These are phyloP conservation scores for Matsumyia berberina DNA, from an alignment of 2,888 invertebrate genomes.

Conservation along the genomic window DNA sequence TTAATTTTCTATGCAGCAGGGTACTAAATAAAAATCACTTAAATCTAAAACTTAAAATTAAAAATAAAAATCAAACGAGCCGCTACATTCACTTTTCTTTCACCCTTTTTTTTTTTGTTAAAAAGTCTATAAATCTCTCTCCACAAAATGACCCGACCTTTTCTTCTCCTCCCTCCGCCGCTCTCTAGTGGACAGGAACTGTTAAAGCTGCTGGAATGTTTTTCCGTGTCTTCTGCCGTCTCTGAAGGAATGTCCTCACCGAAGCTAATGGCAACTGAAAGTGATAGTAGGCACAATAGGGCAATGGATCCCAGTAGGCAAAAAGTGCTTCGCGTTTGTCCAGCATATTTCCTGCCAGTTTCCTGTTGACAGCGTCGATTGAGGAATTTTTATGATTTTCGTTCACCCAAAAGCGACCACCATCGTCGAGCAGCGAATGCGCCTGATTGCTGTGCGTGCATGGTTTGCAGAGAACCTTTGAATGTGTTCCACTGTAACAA, in stretches of 20 bases:
- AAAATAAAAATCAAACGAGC: conserved; percentile 28
- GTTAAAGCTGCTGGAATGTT: conserved; percentile 53
- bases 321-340: conserved; percentile 93
- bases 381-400: conserved; percentile 84
- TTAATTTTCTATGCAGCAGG: conserved; percentile 26
- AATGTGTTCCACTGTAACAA: conserved; percentile 89
- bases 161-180: neutral
- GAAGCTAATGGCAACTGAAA: conserved; percentile 89
- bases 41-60: conserved; percentile 29
- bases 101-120: conserved; percentile 29
- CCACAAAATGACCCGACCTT: conserved; percentile 35
- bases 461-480: conserved; percentile 87
- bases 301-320: conserved; percentile 93
- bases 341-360: conserved; percentile 88
- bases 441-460: conserved; percentile 86
- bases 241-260: conserved; percentile 86
- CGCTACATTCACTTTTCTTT: conserved; percentile 7
- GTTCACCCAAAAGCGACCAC: conserved; percentile 87
- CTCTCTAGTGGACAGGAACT: conserved; percentile 53
- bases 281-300: conserved; percentile 94
- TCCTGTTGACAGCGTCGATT: conserved; percentile 85
- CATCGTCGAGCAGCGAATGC: conserved; percentile 85
- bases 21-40: conserved; percentile 29
- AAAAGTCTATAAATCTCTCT: conserved; percentile 74
- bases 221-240: conserved; percentile 80